A percentile compares a stretch with the other conserved stretches of the same genome.
These are phyloP conservation scores for Euura lappo DNA, from an alignment of 1,140 invertebrate species.

Conservation along the genomic window DNA sequence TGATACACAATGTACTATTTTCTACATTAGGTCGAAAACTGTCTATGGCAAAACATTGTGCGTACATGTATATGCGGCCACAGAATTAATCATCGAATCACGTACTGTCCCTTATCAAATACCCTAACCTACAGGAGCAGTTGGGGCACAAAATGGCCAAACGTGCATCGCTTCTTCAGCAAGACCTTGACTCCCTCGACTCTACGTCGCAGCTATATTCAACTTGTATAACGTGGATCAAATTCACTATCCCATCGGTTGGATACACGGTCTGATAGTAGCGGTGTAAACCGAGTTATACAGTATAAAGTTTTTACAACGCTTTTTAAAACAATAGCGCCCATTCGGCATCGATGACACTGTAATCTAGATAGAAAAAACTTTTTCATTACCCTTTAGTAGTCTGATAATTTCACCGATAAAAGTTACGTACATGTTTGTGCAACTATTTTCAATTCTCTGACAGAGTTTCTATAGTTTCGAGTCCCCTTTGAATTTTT, in stretches of 20 bases:
- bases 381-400: too few species aligned
- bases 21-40: neutral
- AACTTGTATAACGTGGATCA: neutral
- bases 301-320: neutral
- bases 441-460: too few species aligned
- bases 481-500: too few species aligned
- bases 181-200: neutral
- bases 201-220: neutral
- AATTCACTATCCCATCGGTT: neutral
- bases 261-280: neutral
- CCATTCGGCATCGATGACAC: neutral
- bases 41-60: slow-evolving; percentile 49
- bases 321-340: neutral
- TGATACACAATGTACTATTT: too few species aligned
- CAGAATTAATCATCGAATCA: slow-evolving; percentile 15
- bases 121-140: too few species aligned
- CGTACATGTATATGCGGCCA: slow-evolving; percentile 25
- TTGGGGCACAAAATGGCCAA: too few species aligned
- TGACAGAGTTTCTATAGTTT: too few species aligned
- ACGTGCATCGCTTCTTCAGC: too few species aligned
- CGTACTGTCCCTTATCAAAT: neutral
- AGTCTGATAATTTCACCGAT: too few species aligned
- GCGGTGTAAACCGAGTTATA: neutral
- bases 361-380: neutral
- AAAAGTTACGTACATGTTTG: too few species aligned